Conservation (phyloP, 2,797 vertebrate species). For the Dicrostonyx torquatus region DNA sequence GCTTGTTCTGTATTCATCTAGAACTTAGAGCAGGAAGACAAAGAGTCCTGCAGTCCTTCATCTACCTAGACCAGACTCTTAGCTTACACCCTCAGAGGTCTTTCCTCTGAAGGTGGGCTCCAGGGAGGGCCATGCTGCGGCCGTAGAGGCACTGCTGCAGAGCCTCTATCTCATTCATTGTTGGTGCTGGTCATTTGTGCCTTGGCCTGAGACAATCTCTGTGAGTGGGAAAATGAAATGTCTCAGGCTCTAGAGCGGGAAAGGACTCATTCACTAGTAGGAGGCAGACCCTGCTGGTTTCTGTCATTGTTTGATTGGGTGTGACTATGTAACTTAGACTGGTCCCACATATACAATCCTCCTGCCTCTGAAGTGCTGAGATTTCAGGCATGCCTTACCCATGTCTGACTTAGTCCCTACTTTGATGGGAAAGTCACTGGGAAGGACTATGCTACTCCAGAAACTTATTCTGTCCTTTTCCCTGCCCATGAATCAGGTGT, state of each 20-base stretch:
- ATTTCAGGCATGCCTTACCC: not conserved
- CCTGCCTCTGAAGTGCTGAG: not conserved
- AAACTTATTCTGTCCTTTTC: not conserved
- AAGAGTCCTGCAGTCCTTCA: not conserved
- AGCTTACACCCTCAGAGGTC: not conserved
- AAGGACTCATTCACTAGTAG: not conserved
- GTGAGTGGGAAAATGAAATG: slow-evolving; percentile 2
- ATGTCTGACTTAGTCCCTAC: not conserved
- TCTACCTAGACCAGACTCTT: not conserved
- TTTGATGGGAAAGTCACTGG: not conserved
- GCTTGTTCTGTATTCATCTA: not conserved
- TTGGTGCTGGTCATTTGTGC: not conserved
- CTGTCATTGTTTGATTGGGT: not conserved
- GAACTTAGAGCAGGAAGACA: not conserved
- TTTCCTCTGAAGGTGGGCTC: not conserved
- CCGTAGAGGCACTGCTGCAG: not conserved
- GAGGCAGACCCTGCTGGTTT: not conserved
- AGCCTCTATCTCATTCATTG: not conserved
- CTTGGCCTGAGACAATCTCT: not conserved
- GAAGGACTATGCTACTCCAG: not conserved
- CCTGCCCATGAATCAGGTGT: not conserved
- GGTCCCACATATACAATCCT: not conserved
- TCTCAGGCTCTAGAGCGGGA: not conserved
- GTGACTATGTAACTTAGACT: not conserved
- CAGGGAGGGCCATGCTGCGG: not conserved